Base-by-base conservation (phyloP, 1,140 invertebrate genomes). In the Platyscapa corneri region DNA sequence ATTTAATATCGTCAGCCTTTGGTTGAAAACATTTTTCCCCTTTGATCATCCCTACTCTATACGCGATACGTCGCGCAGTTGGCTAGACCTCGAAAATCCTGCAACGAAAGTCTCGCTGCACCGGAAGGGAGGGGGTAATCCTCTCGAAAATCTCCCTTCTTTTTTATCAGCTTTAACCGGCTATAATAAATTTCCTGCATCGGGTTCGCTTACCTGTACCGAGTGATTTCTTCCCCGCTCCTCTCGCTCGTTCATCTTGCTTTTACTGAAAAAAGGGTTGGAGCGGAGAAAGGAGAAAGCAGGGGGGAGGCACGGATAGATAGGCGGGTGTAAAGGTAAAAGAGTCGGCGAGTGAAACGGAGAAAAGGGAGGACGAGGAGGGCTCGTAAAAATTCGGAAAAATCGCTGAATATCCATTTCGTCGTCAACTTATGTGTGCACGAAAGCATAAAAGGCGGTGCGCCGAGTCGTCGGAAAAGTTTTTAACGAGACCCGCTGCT, bases 321-420 rank as follows among this genome's bases (percentile, higher is more conserved):
- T 16, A 7, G 70, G 42, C 20, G 10, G 70, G 23, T 6, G 42
- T 37, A 74, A 34, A 37, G 67, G 34, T 34, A 37, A 37, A 70
- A 34, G 32, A 75, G 39, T 32, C 3, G 1, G 56, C 18, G 49
- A 6, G 76, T 1, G 34, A 46, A 27, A 39, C 30, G 53, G 37
- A 30, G 46, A 34, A 27, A 32, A 27, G 14, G 46, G 46, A 34
- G 32, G 53, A 27, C n/a, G 49, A 76, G 46, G 56, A n/a, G 49
- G 32, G 34, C 20, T 23, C 72, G 72, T 78, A 79, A 78, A 79
- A 86, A 86, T 86, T 88, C 60, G 87, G 85, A 77, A 83, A 87
- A 86, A 88, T 83, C 80, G 87, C 84, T 86, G 87, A 83, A 89
- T 87, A 82, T 81, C 64, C 34, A 12, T 42, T 34, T 83, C 70